Evolutionary conservation across 2,888 invertebrate genomes (phyloP), one percentile per base, ranked within the genome.

Genomic region (Caenorhabditis uteleia): DNA sequence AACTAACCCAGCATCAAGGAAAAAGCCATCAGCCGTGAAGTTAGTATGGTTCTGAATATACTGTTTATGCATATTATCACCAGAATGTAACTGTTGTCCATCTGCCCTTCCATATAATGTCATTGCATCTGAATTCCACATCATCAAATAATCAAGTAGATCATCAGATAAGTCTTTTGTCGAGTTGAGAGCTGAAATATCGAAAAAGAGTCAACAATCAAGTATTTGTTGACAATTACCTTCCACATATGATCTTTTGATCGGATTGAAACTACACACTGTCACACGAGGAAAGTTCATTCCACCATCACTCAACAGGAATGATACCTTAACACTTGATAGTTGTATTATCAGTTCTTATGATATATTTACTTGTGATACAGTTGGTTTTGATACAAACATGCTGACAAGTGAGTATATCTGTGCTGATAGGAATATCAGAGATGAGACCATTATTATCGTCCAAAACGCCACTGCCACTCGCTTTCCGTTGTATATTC

Each of bases 231-330:
- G n/a, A 14, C 14, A 48, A 53, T 40, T 29, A 78, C 78, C 50
- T 69, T 70, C 60, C n/a, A 80, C 67, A 56, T 71, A 72, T 6
- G 61, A 56, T 44, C 70, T 61, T 36, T 73, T 68, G n/a, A 80
- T 70, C 4, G 75, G 73, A 44, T 80, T 80, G 54, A 77, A 80
- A 55, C 74, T 79, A 55, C 80, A 80, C 6, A 80, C 68, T 21
- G 80, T 80, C 23, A 80, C 70, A 34, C 70, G 53, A 20, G 80
- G 80, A 54, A 80, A 78, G 21, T 46, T 47, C 43, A 80, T 57
- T 3, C 80, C 79, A 6, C 74, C 59, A 27, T 78, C 77, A 36
- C 75, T 72, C 14, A 78, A 48, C 18, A 79, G 53, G 49, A 78
- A 79, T 8, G 78, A 78, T 10, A 79, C 75, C 77, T 79, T 39